Evolutionary conservation across 2,888 invertebrate genomes (phyloP).

Genomic region (Zhuqinia jingwanae): DNA sequence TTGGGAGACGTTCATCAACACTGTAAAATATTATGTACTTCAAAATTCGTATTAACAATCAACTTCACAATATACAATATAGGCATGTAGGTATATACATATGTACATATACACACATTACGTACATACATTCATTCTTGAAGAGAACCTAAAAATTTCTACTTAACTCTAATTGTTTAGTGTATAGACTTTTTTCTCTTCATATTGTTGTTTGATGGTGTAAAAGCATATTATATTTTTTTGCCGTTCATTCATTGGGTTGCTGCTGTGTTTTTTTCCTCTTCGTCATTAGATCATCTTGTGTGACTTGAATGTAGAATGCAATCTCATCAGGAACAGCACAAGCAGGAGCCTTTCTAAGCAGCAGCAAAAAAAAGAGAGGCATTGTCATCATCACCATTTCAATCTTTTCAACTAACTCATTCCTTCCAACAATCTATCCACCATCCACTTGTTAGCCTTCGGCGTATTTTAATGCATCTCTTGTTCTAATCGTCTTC

Average conservation of each 20-base stretch:
- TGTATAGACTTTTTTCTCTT: no score
- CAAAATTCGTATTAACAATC: no score
- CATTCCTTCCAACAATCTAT: conserved; percentile 55
- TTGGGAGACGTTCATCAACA: no score
- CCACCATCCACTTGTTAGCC: conserved; percentile 54
- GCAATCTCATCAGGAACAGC: conserved; percentile 62
- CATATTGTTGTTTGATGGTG: neutral
- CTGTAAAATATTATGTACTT: no score
- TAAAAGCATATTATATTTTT: neutral
- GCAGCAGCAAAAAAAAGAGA: conserved; percentile 28
- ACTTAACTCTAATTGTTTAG: no score
- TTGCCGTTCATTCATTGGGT: neutral
- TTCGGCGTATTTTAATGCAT: conserved; percentile 68
- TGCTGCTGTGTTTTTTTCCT: neutral
- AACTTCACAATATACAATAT: no score
- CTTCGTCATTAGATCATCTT: conserved; percentile 58
- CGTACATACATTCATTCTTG: no score
- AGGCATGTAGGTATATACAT: no score
- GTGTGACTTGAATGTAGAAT: conserved; percentile 61
- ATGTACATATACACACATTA: no score
- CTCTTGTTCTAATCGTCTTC: conserved; percentile 70
- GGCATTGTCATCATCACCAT: conserved; percentile 69
- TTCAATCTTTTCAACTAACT: conserved; percentile 69
- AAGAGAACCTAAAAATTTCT: no score
- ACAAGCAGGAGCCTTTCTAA: neutral